Evolutionary conservation across 2,113 vertebrate genomes (phyloP), one percentile per base, ranked within the genome.

Genomic region (Microtus oregoni): DNA sequence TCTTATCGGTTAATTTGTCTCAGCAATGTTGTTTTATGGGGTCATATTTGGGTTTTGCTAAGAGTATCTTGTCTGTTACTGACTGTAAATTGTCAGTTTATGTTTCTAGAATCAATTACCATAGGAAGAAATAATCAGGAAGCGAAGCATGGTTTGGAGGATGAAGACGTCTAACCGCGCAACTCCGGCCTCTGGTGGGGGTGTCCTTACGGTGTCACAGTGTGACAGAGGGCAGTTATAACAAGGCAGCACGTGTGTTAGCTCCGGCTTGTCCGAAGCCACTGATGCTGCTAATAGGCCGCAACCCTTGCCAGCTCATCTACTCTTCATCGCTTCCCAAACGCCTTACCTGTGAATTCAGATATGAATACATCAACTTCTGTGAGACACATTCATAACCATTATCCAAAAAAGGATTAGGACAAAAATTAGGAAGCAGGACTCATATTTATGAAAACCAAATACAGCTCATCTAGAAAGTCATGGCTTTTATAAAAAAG

Each of bases 371-470:
- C 10, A 35, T 47, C 24, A 61, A 50, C 0, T 72, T 82, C 61
- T 50, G 61, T 44, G 26, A 47, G 41, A 32, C 20, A 70, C 24
- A 61, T 47, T 78, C 38, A 63, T 47, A 89, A 89, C 38, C 30
- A 72, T n/a, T 81, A 28, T 26, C 35, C 58, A 81, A 82, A 75
- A 83, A 90, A 78, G 61, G 78, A 83, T 94, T 93, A 81, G 61
- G 75, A 78, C 52, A 76, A 95, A 91, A 91, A 50, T 86, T n/a
- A 85, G 12, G 15, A 47, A 32, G 41, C 41, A 13, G 0, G 90
- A 65, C 41, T 70, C 52, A 87, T 94, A 77, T 83, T 26, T 63
- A 2, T 55, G 86, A 85, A 86, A 20, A 93, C 92, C 72, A 70
- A 35, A 15, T 67, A 35, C 68, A 68, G 58, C 10, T 83, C 70